Conservation (phyloP, 2,888 invertebrate species). For the Dinocampus coccinellae region DNA sequence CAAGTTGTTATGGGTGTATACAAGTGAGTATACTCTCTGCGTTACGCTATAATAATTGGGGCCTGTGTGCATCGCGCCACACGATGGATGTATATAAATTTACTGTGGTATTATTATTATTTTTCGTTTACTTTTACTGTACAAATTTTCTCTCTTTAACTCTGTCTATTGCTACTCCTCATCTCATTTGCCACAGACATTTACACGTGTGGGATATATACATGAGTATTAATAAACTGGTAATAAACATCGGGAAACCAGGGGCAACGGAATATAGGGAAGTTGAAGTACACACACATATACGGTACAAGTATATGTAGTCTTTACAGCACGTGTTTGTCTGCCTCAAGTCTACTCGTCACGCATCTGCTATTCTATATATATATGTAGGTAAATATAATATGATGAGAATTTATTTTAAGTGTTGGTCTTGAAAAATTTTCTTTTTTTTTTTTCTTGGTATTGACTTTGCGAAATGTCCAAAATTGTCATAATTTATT, state of each 20-base stretch:
- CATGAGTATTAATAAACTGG: constrained; percentile 42
- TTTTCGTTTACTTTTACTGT: not conserved
- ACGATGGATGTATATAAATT: constrained; percentile 4
- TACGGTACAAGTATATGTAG: not conserved
- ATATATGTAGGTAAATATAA: not conserved
- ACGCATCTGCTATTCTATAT: constrained; percentile 15
- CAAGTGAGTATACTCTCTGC: not conserved
- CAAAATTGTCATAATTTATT: constrained; percentile 5
- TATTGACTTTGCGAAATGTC: not conserved
- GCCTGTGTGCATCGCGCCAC: constrained; percentile 34
- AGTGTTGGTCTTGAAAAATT: not conserved
- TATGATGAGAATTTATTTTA: not conserved
- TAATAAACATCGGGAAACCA: constrained; percentile 45
- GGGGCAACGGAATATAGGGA: not conserved
- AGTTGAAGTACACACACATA: not conserved
- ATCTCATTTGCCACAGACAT: not conserved
- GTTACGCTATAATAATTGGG: constrained; percentile 59
- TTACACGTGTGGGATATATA: constrained; percentile 4
- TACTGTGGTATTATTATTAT: too few species aligned
- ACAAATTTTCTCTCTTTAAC: not conserved
- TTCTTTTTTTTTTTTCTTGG: too few species aligned
- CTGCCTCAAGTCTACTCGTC: constrained; percentile 3
- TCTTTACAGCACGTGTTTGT: not conserved
- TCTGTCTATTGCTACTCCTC: not conserved
- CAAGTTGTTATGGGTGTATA: not conserved